Percentiles rank a stretch among this genome's conserved stretches.
Evolutionary conservation across 2,888 invertebrate genomes (phyloP).

Genomic region (Bombylius discolor): DNA sequence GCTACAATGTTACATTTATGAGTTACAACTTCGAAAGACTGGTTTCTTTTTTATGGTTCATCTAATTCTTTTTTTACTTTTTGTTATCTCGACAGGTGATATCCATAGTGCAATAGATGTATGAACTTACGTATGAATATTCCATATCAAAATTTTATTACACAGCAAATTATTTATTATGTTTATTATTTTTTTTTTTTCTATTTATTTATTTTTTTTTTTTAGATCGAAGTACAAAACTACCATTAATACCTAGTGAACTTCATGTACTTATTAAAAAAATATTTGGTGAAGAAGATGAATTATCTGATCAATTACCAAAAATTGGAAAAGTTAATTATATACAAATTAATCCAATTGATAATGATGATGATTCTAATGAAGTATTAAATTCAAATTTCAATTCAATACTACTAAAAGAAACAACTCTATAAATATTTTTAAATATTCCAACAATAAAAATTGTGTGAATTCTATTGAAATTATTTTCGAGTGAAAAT

Average conservation of each 20-base stretch:
- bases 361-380: neutral
- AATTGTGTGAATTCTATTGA: too few species aligned
- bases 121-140: too few species aligned
- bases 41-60: too few species aligned
- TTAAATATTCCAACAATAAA: too few species aligned
- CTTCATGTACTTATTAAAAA: conserved; percentile 23
- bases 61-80: too few species aligned
- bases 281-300: conserved; percentile 22
- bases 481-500: too few species aligned
- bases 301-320: neutral
- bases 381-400: neutral
- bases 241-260: conserved; percentile 17
- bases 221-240: conserved; percentile 10
- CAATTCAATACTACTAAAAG: conserved; percentile 1
- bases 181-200: neutral
- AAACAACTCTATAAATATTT: conserved; percentile 1
- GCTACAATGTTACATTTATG: too few species aligned
- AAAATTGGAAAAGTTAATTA: conserved; percentile 17
- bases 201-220: conserved; percentile 1
- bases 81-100: too few species aligned
- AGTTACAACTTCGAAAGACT: too few species aligned
- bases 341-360: conserved; percentile 19
- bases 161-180: too few species aligned
- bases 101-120: too few species aligned
- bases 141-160: too few species aligned